A percentile compares a stretch with the other conserved stretches of the same genome.
These are phyloP conservation scores for Zaprionus vittiger DNA, from an alignment of 1,140 invertebrate genomes.

Conservation along the genomic window DNA sequence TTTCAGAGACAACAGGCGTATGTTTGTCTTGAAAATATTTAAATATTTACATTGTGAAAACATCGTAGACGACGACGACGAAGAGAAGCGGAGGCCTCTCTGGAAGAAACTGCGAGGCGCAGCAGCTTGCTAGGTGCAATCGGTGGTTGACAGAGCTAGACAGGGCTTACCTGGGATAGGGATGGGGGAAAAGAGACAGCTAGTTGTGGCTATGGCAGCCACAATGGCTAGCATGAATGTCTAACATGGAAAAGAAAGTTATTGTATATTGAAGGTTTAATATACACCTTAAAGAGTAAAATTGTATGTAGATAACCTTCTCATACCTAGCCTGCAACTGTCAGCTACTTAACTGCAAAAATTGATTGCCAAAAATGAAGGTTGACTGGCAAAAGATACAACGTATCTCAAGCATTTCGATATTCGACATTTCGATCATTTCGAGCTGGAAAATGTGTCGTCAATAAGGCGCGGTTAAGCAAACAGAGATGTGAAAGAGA, in stretches of 20 bases:
- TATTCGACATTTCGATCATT: background rate
- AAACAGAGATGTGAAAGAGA: background rate
- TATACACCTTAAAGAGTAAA: background rate
- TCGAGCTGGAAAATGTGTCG: background rate
- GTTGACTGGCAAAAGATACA: constrained; percentile 3
- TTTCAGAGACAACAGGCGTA: constrained; percentile 74
- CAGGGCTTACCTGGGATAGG: constrained; percentile 7
- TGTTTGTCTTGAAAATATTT: constrained; percentile 83
- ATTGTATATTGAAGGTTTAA: no score
- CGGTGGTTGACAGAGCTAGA: constrained; percentile 1
- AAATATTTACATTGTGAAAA: constrained; percentile 81
- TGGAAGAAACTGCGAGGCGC: constrained; percentile 31
- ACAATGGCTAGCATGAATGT: background rate
- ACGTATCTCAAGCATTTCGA: background rate
- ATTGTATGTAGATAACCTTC: background rate
- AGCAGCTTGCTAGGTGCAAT: constrained; percentile 31
- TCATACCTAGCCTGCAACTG: background rate
- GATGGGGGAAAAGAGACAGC: background rate
- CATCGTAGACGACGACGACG: constrained; percentile 53
- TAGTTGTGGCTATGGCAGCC: background rate
- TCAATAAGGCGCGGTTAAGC: background rate
- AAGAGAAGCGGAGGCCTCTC: constrained; percentile 22
- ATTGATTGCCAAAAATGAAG: background rate
- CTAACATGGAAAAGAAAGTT: constrained; percentile 29
- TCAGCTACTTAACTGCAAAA: background rate